Percentiles rank a stretch among this genome's conserved stretches.
These are phyloP conservation scores for Sciaenops ocellatus DNA, from an alignment of 2,797 vertebrate species.

Conservation along the genomic window DNA sequence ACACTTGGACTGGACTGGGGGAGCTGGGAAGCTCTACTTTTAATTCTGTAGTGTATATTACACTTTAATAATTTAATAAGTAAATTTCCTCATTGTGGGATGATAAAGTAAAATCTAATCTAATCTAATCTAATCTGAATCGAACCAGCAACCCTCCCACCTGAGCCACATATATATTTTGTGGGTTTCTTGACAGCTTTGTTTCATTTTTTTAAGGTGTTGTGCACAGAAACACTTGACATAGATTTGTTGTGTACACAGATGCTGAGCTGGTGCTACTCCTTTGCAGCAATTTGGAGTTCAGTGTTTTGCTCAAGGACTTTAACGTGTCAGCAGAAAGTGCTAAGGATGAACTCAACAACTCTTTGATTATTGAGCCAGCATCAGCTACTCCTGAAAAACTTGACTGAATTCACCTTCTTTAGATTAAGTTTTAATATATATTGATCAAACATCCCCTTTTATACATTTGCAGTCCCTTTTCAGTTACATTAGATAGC, in stretches of 20 bases:
- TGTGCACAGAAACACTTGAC: too few relatives aligned
- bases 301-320: background rate
- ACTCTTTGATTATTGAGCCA: background rate
- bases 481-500: background rate
- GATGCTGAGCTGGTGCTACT: background rate
- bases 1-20: too few relatives aligned
- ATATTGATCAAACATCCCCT: background rate
- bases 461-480: background rate
- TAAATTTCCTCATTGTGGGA: too few relatives aligned
- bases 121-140: too few relatives aligned
- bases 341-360: background rate
- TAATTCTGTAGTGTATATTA: too few relatives aligned
- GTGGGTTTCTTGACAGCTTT: background rate
- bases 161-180: background rate
- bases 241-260: background rate
- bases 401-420: too few relatives aligned
- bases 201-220: background rate
- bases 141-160: too few relatives aligned
- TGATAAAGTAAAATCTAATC: too few relatives aligned
- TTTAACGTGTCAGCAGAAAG: background rate
- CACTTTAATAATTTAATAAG: too few relatives aligned
- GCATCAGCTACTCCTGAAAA: too few relatives aligned
- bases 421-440: background rate
- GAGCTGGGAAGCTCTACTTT: too few relatives aligned
- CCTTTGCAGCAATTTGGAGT: background rate